phyloP scores from a whole-genome alignment of 2,888 invertebrate genomes.

The Calameuta filiformis region DNA sequence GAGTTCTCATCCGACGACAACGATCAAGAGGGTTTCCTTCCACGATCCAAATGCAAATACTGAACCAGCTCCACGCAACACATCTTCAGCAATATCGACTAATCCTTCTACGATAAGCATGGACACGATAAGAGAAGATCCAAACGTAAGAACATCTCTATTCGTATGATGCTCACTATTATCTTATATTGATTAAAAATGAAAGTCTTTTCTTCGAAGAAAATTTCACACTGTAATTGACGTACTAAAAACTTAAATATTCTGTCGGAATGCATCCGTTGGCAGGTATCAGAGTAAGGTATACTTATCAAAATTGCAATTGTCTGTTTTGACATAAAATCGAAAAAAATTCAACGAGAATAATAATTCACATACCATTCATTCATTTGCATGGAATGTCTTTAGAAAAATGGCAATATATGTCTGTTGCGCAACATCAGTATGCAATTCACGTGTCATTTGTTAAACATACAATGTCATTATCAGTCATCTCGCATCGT shows the following conservation, averaged over 20 bases:
- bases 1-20: slow-evolving; percentile 52
- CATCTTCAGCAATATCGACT: slow-evolving; percentile 62
- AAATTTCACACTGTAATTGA: not conserved
- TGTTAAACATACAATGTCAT: slow-evolving; percentile 34
- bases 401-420: not conserved
- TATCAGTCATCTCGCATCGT: slow-evolving; percentile 2
- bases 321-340: not conserved
- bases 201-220: not conserved
- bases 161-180: not conserved
- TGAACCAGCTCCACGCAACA: slow-evolving; percentile 52
- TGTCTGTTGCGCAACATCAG: not conserved
- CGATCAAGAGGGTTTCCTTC: slow-evolving; percentile 79
- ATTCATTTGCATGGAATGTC: not conserved
- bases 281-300: slow-evolving; percentile 57
- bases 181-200: not conserved
- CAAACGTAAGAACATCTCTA: slow-evolving; percentile 75
- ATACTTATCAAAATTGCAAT: slow-evolving; percentile 27
- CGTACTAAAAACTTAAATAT: slow-evolving; percentile 40
- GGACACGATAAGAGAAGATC: slow-evolving; percentile 79
- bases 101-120: slow-evolving; percentile 63
- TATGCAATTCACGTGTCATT: slow-evolving; percentile 25
- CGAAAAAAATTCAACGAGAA: slow-evolving; percentile 26
- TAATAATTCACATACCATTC: not conserved
- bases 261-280: slow-evolving; percentile 50
- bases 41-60: slow-evolving; percentile 71